Evolutionary conservation across 2,888 invertebrate species (phyloP).

Genomic region (Chironomus tentans): DNA sequence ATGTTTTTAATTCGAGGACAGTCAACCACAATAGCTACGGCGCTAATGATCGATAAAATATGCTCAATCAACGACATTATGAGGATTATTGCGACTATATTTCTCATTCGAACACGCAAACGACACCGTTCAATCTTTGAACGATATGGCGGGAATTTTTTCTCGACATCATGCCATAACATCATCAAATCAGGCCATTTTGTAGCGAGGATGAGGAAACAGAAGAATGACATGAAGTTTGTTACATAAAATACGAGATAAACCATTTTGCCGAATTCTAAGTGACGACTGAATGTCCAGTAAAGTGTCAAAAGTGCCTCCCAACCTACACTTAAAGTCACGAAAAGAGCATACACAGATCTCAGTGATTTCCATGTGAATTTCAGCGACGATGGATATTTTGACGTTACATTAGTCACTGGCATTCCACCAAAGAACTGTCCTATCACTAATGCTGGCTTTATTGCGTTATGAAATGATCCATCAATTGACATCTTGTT

Average conservation of each 20-base stretch:
- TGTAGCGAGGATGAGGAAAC: neutral
- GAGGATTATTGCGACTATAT: neutral
- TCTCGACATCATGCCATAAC: neutral
- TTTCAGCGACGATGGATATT: slow-evolving; percentile 31
- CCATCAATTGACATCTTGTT: neutral
- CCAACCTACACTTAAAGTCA: slow-evolving; percentile 32
- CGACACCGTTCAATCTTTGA: neutral
- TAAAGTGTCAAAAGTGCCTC: slow-evolving; percentile 30
- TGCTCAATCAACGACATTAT: neutral
- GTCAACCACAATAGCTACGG: neutral
- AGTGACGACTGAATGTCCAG: slow-evolving; percentile 4
- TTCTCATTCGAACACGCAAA: neutral
- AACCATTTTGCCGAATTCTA: slow-evolving; percentile 16
- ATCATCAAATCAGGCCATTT: slow-evolving; percentile 8
- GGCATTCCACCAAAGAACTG: slow-evolving; percentile 38
- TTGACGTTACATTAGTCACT: slow-evolving; percentile 30
- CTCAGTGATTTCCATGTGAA: slow-evolving; percentile 34
- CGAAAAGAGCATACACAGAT: slow-evolving; percentile 32
- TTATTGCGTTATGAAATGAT: slow-evolving; percentile 1
- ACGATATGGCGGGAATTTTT: neutral
- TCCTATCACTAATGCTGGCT: slow-evolving; percentile 25
- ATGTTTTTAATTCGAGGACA: slow-evolving; percentile 13
- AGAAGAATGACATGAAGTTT: neutral
- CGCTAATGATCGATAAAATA: neutral
- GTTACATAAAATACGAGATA: slow-evolving; percentile 1